Base-by-base conservation (phyloP, 2,888 invertebrate species). In the Cybosia mesomella region DNA sequence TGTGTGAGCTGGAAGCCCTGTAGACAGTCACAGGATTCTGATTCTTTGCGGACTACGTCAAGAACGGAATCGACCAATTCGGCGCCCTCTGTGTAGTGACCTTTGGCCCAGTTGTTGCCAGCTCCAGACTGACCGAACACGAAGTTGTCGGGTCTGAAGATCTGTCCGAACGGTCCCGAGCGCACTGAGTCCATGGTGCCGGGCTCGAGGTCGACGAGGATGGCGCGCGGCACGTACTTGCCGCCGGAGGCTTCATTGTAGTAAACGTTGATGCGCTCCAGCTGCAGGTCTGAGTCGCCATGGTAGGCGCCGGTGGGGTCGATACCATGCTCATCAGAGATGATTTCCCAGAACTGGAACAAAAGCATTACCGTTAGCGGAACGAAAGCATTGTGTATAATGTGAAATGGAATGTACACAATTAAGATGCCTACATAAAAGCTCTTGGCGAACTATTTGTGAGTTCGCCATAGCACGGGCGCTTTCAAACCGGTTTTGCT, bases 201-300 rank as follows among this genome's bases (percentile, higher is more conserved):
- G 79, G 93, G 93, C 83, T 93, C 92, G 73, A 93, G 84, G 81
- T 93, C 93, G 80, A 92, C 92, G 36, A 93, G 91, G 86, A 92
- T 92, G 82, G 92, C 93, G 77, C 93, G 89, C 66, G 93, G 93
- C 81, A 93, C 93, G 79, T 93, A 94, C 73, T 93, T 94, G 83
- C 93, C 92, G 54, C 95, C 95, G 79, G 97, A 97, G 22, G 98
- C 98, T 91, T 98, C 98, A 95, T 98, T 98, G 96, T 98, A 98
- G 95, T 98, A 98, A n/a, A 98, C 98, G 91, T 98, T 98, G 91
- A 98, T 98, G 89, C 98, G 96, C 93, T 99, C 98, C 90, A 98
- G 90, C 91, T 99, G 98, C 79, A 98, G 96, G 90, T 98, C 98
- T 63, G 97, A 98, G 92, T 98, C 98, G 67, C 98, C 98, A 82